Evolutionary conservation across 2,113 vertebrate species (phyloP), one percentile per base, ranked within the genome.

Genomic region (Megaceryle maxima): DNA sequence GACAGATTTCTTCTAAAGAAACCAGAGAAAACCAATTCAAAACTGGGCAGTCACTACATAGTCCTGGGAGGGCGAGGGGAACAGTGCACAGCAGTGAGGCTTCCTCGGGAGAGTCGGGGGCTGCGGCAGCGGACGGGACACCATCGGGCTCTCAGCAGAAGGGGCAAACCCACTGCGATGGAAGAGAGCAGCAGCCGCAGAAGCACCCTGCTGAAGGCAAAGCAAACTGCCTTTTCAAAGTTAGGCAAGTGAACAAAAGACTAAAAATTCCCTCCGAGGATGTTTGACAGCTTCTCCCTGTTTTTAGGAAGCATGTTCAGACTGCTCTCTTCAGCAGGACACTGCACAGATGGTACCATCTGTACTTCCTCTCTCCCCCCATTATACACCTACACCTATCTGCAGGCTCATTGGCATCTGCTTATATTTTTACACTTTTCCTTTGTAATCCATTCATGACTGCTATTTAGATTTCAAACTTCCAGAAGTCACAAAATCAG

Each of bases 111-210:
- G 37, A 50, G 22, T 2, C 0, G 4, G 81, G 53, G 64, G 69
- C 55, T 17, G 79, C 43, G 46, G 73, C 50, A 66, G 67, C 2
- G 7, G 44, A 37, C 2, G 2, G 33, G 69, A 66, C 39, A 33
- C 0, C 0, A 8, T 1, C 2, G 0, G 28, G 5, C 41, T 29
- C 39, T 10, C 5, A 9, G 55, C 8, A 1, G 55, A 78, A 2
- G 37, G 66, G 56, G 28, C 25, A 78, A 41, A 59, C 11, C 15
- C 26, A 1, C 17, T 16, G 16, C 0, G 1, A 33, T 5, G 1
- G 2, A 56, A 63, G 53, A 51, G 39, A 77, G 46, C 20, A 17
- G 39, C 24, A n/a, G 70, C 43, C 76, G 62, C 75, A 79, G 69
- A 46, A 79, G 74, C 39, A 46, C 22, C 13, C 29, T 60, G 46